Percentiles rank a stretch among this genome's conserved stretches.
Evolutionary conservation across 2,113 vertebrate species (phyloP).

Genomic region (Podarcis raffonei): DNA sequence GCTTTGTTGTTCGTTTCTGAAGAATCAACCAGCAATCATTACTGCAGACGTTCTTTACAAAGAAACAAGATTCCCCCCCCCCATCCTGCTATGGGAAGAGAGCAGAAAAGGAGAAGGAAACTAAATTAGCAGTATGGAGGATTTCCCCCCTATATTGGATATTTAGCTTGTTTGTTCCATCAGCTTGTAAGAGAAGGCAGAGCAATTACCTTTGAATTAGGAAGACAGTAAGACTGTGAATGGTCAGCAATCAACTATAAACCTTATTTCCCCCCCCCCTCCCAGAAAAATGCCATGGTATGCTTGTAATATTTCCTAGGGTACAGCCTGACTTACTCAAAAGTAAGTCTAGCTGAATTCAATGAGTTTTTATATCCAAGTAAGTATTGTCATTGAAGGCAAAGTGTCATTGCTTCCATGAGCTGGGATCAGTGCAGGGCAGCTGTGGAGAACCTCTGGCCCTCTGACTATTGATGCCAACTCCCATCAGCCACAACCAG

Average conservation of each 20-base stretch:
- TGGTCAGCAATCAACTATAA: neutral
- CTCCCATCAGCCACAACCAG: no score
- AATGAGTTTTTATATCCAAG: neutral
- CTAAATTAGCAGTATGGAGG: neutral
- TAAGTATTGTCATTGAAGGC: neutral
- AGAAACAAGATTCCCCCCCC: neutral
- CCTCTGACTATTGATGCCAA: no score
- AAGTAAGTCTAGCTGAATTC: neutral
- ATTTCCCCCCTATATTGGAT: neutral
- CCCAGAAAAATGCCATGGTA: neutral
- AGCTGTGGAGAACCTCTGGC: no score
- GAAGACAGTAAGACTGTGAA: neutral
- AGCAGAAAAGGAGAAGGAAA: neutral
- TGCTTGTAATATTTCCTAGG: neutral
- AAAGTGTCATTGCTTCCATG: neutral
- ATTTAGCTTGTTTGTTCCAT: neutral
- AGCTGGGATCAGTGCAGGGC: neutral
- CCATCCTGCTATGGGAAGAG: neutral
- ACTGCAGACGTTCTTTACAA: slow-evolving; percentile 20
- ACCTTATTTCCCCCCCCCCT: neutral
- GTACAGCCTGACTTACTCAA: neutral
- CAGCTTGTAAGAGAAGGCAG: neutral
- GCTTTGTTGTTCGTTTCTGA: slow-evolving; percentile 34
- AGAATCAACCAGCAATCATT: slow-evolving; percentile 23
- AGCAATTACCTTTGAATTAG: slow-evolving; percentile 16